Evolutionary conservation across 2,888 invertebrate genomes (phyloP).

Genomic region (Drosophila birchii): DNA sequence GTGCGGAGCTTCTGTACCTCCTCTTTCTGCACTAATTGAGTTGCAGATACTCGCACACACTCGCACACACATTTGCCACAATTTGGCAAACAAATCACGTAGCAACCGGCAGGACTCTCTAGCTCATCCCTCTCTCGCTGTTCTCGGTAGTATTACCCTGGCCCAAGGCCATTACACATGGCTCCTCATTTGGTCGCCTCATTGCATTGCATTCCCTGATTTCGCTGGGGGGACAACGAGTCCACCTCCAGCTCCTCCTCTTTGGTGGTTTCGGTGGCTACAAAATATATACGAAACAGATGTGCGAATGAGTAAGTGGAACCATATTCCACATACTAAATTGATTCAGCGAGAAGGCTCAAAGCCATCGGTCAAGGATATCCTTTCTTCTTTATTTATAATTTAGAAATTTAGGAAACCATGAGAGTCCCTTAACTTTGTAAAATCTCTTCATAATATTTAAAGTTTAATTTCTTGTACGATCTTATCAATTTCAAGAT

Average conservation of each 20-base stretch:
- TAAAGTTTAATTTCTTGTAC: no score
- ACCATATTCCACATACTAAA: constrained; percentile 6
- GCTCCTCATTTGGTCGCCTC: constrained; percentile 16
- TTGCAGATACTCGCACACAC: constrained; percentile 46
- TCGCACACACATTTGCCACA: constrained; percentile 58
- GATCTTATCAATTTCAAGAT: constrained; percentile 10
- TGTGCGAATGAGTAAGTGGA: constrained; percentile 17
- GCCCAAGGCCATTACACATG: constrained; percentile 33
- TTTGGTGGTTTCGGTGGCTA: neutral
- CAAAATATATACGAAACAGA: constrained; percentile 1
- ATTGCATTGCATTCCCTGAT: constrained; percentile 21
- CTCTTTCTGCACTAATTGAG: constrained; percentile 51
- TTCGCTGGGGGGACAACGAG: constrained; percentile 19
- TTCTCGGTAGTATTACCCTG: neutral
- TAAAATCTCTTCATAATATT: neutral
- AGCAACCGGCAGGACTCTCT: constrained; percentile 42
- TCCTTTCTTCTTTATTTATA: no score
- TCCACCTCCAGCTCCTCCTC: neutral
- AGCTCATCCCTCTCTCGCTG: constrained; percentile 6
- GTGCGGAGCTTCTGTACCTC: constrained; percentile 32
- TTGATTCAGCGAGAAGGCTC: constrained; percentile 17
- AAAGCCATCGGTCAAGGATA: constrained; percentile 3
- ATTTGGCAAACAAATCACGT: constrained; percentile 78
- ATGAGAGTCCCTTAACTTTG: neutral
- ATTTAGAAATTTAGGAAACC: no score